phyloP scores from a whole-genome alignment of 2,888 invertebrate species.

The Autographa pulchrina region DNA sequence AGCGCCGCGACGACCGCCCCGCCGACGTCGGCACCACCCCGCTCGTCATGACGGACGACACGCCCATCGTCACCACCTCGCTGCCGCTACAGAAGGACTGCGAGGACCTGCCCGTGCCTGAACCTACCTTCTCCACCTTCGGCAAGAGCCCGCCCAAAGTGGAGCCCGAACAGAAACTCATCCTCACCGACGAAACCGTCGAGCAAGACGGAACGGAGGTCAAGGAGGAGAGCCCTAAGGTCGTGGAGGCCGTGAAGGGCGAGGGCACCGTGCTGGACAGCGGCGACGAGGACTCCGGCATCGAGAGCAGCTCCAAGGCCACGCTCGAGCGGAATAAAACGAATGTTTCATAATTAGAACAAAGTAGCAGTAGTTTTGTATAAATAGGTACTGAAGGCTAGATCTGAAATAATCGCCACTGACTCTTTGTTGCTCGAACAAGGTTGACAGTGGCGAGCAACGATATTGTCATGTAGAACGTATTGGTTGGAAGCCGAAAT shows the following conservation, averaged over 20 bases:
- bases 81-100: slow-evolving; percentile 71
- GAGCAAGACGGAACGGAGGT: slow-evolving; percentile 59
- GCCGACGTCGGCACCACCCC: slow-evolving; percentile 65
- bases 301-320: slow-evolving; percentile 90
- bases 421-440: slow-evolving; percentile 55
- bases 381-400: slow-evolving; percentile 51
- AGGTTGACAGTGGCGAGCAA: slow-evolving; percentile 47
- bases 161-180: slow-evolving; percentile 75
- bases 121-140: slow-evolving; percentile 90
- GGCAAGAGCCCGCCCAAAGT: slow-evolving; percentile 83
- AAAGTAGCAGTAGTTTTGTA: slow-evolving; percentile 57
- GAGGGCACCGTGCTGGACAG: slow-evolving; percentile 91
- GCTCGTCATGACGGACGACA: slow-evolving; percentile 84
- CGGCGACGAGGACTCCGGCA: slow-evolving; percentile 91
- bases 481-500: slow-evolving; percentile 38
- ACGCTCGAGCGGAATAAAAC: slow-evolving; percentile 87
- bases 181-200: slow-evolving; percentile 69
- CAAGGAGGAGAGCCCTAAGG: slow-evolving; percentile 70
- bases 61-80: slow-evolving; percentile 76
- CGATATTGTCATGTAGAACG: slow-evolving; percentile 19
- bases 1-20: slow-evolving; percentile 66
- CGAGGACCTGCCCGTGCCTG: slow-evolving; percentile 71
- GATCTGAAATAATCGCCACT: slow-evolving; percentile 44
- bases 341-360: slow-evolving; percentile 74
- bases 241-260: slow-evolving; percentile 82